These are phyloP conservation scores for Sardina pilchardus DNA, from an alignment of 2,113 vertebrate species.

Conservation along the genomic window DNA sequence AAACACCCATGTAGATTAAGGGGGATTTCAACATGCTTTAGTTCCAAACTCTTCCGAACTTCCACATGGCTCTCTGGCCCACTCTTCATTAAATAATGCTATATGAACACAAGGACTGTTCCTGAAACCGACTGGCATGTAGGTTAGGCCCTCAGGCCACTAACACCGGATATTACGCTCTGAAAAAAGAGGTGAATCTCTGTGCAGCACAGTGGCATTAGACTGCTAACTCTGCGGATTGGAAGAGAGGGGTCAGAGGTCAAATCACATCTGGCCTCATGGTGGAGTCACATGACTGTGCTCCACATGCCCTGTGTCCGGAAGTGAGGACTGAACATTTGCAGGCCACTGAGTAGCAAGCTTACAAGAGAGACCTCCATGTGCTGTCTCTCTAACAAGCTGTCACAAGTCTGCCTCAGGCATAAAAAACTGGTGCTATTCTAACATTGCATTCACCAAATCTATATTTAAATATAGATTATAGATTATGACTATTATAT, in stretches of 20 bases:
- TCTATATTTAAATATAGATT: neutral
- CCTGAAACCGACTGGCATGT: neutral
- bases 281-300: constrained; percentile 3
- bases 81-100: neutral
- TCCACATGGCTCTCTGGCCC: neutral
- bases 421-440: neutral
- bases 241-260: neutral
- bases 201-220: neutral
- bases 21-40: neutral
- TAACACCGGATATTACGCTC: neutral
- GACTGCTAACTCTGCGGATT: neutral
- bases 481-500: too few relatives aligned
- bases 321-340: neutral
- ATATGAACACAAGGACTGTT: neutral
- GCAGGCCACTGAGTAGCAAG: neutral
- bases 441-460: too few relatives aligned
- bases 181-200: neutral
- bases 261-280: neutral
- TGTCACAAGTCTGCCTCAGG: neutral
- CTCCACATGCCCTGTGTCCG: neutral
- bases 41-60: neutral
- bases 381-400: neutral
- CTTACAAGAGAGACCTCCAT: neutral
- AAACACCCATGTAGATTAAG: neutral
- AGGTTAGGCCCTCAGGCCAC: neutral